Evolutionary conservation across 1,140 invertebrate genomes (phyloP), one percentile per base, ranked within the genome.

Genomic region (Scaptomyza graminum): DNA sequence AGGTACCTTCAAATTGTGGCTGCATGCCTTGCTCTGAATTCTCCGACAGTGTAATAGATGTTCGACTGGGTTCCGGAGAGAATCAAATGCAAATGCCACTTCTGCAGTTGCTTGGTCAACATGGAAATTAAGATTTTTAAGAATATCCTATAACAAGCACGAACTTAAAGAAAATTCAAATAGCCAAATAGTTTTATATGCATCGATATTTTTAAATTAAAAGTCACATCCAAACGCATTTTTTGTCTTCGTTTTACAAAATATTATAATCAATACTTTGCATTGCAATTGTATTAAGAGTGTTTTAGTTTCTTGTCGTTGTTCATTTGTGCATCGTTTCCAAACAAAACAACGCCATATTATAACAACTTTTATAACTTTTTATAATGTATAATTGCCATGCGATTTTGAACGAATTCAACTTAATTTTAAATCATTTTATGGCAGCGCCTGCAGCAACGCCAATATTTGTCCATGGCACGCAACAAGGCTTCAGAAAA

Each of bases 1-100:
- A 90, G 43, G 74, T 90, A 41, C 89, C 89, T 4, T 61, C 74
- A 3, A 68, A 64, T 47, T 90, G 89, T 54, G 81, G 81, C 8
- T 90, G 89, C 52, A 65, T 73, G 44, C 80, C 74, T 1, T 90
- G 89, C 39, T 50, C 63, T 1, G 89, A 90, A 39, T 71, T 69
- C 41, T 47, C 69, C 0, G 62, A 88, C 1, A 37, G 46, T 2
- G 2, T 72, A 11, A 83, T 88, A 59, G 84, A 87, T 64, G 47
- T 83, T 12, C 60, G 83, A 39, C 70, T 87, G 63, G 12, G 37
- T n/a, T 49, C 50, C 15, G 51, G 5, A 13, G 3, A 16, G 1
- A n/a, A 12, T 5, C 67, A 88, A 22, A 44, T 61, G 34, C 61
- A 70, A 52, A 57, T 61, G 25, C 72, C 83, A 5, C 55, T 88